phyloP scores from a whole-genome alignment of 2,797 vertebrate species.

The Neoniphon sammara region DNA sequence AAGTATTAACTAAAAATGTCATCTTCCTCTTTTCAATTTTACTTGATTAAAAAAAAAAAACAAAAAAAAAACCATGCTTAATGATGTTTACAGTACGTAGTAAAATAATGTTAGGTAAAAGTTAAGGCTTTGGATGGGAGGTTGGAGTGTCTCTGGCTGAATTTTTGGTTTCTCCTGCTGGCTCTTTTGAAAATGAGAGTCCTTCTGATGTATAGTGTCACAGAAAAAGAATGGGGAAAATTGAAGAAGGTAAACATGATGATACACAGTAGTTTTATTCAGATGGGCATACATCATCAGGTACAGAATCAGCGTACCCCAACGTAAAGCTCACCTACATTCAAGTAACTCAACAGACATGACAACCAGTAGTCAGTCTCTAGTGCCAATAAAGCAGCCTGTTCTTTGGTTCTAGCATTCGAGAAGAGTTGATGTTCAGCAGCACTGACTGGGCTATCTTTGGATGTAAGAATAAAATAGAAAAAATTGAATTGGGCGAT shows the following conservation, averaged over 20 bases:
- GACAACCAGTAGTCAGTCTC: conserved; percentile 3
- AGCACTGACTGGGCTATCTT: conserved; percentile 30
- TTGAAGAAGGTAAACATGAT: neutral
- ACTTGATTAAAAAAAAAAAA: no score
- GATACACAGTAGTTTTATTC: neutral
- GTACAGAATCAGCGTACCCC: conserved; percentile 1
- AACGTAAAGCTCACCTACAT: conserved; percentile 16
- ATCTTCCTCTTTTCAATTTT: no score
- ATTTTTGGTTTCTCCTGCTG: no score
- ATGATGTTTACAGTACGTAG: no score
- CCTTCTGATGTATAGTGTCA: no score
- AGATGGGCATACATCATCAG: no score
- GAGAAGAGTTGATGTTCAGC: conserved; percentile 29
- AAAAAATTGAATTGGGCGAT: conserved; percentile 2
- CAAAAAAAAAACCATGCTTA: no score
- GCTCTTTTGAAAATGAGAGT: no score
- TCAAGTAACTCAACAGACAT: neutral
- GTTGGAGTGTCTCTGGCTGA: no score
- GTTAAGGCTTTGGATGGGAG: no score
- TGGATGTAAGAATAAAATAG: conserved; percentile 32
- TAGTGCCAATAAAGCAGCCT: conserved; percentile 34
- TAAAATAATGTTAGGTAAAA: no score
- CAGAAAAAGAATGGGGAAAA: neutral
- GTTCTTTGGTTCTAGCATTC: conserved; percentile 21
- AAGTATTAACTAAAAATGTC: no score